Evolutionary conservation across 2,888 invertebrate genomes (phyloP).

Genomic region (Notodonta dromedarius): DNA sequence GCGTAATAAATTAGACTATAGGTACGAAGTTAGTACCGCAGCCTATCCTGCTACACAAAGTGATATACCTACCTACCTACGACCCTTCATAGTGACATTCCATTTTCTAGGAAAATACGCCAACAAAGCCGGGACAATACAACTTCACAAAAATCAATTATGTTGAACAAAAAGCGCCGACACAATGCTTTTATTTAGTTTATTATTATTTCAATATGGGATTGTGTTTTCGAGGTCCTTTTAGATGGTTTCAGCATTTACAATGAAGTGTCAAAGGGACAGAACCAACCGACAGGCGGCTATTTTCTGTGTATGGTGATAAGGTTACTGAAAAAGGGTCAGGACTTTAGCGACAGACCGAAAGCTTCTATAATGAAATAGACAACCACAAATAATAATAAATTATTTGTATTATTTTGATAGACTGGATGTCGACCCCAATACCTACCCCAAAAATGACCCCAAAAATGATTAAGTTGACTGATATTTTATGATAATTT

Average conservation of each 20-base stretch:
- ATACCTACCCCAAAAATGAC: too few relatives aligned
- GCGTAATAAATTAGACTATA: too few relatives aligned
- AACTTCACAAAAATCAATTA: conserved; percentile 4
- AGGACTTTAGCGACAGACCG: too few relatives aligned
- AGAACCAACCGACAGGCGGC: not conserved
- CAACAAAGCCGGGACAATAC: not conserved
- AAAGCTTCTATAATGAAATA: too few relatives aligned
- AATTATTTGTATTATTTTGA: too few relatives aligned
- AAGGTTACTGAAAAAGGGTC: not conserved
- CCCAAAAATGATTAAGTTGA: too few relatives aligned
- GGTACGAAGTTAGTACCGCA: not conserved
- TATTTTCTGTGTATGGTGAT: too few relatives aligned
- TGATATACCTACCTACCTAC: not conserved
- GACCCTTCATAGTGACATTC: not conserved
- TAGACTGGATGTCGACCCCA: too few relatives aligned
- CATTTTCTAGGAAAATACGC: not conserved
- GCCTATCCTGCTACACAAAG: not conserved
- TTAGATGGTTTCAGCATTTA: not conserved
- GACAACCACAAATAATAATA: too few relatives aligned
- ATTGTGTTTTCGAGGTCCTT: not conserved
- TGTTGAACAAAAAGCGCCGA: not conserved
- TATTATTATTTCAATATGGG: not conserved
- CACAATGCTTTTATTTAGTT: not conserved
- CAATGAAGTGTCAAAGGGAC: not conserved
- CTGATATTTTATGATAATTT: too few relatives aligned